Evolutionary conservation across 2,113 vertebrate genomes (phyloP).

Genomic region (Vanacampus margaritifer): DNA sequence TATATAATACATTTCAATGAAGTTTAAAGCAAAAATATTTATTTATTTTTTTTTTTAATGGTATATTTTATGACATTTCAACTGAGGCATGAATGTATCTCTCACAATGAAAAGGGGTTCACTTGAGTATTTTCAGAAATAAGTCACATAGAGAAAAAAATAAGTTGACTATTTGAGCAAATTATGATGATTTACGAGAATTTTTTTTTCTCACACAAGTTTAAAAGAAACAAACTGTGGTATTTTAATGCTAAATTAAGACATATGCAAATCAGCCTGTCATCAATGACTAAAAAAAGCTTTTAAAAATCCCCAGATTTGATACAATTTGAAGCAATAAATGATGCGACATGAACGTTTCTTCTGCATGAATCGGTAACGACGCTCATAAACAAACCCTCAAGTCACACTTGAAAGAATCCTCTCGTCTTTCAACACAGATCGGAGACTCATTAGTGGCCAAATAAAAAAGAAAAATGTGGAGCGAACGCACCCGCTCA

Average conservation of each 20-base stretch:
- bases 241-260: no score
- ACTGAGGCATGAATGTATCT: no score
- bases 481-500: background rate
- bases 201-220: no score
- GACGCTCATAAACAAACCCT: slow-evolving; percentile 46
- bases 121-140: no score
- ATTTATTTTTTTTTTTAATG: no score
- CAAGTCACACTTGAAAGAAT: slow-evolving; percentile 47
- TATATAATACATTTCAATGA: no score
- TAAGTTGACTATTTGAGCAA: no score
- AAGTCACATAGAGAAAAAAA: no score
- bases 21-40: no score
- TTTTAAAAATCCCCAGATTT: background rate
- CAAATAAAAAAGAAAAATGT: slow-evolving; percentile 43
- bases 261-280: background rate
- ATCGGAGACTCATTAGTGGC: slow-evolving; percentile 47
- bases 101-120: no score
- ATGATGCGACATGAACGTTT: slow-evolving; percentile 33
- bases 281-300: background rate
- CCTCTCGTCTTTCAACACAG: slow-evolving; percentile 38
- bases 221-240: background rate
- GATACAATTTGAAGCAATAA: slow-evolving; percentile 27
- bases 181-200: no score
- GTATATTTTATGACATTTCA: no score
- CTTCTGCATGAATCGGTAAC: slow-evolving; percentile 29